A percentile compares a stretch with the other conserved stretches of the same genome.
phyloP scores from a whole-genome alignment of 2,888 invertebrate genomes.

The Drosophila falleni region DNA sequence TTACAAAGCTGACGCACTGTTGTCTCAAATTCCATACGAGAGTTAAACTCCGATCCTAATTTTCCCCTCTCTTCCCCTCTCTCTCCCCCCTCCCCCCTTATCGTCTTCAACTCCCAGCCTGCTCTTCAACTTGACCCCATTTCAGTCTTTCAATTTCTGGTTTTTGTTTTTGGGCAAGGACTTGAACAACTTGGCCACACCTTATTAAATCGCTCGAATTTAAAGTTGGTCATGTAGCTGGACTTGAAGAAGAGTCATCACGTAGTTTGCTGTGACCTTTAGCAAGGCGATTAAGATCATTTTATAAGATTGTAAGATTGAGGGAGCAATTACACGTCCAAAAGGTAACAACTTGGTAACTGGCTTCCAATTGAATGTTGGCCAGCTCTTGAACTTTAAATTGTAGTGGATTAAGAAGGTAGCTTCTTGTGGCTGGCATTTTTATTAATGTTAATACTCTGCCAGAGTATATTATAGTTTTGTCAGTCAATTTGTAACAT shows the following conservation, averaged over 20 bases:
- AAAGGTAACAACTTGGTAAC: conserved; percentile 54
- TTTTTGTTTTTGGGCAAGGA: conserved; percentile 52
- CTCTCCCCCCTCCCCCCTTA: background rate
- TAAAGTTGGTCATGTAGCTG: conserved; percentile 4
- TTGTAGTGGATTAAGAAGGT: conserved; percentile 6
- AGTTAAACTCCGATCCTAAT: background rate
- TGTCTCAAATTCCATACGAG: background rate
- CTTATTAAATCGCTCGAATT: background rate
- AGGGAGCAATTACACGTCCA: conserved; percentile 55
- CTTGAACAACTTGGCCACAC: background rate
- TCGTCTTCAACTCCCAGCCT: conserved; percentile 5
- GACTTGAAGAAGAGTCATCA: conserved; percentile 15
- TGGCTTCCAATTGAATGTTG: conserved; percentile 41
- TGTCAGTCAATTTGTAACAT: background rate
- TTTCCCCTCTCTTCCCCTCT: too few species aligned
- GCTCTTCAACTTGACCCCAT: conserved; percentile 72
- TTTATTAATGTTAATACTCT: conserved; percentile 6
- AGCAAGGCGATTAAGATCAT: conserved; percentile 53
- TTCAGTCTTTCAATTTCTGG: conserved; percentile 21
- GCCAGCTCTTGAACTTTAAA: conserved; percentile 33
- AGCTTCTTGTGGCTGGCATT: conserved; percentile 16
- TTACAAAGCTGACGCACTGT: conserved; percentile 38
- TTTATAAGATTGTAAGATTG: conserved; percentile 24
- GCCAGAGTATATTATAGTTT: background rate
- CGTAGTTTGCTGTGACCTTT: conserved; percentile 49